Conservation (phyloP, 2,888 invertebrate genomes). For the Balanococcus diminutus region DNA sequence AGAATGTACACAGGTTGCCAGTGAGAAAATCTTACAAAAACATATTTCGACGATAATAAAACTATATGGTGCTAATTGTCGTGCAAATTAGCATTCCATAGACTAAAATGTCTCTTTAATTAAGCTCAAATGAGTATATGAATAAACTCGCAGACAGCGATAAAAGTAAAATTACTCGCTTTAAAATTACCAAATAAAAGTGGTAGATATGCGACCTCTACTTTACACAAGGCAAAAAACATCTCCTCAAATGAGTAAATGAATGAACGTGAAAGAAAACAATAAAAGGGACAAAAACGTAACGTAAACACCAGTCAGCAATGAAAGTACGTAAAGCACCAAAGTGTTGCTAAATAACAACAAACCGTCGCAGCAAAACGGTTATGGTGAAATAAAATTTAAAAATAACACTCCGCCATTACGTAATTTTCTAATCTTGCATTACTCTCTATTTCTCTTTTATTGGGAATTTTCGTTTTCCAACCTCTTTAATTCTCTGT, state of each 20-base stretch:
- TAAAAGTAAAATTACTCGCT: slow-evolving; percentile 5
- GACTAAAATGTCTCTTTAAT: not conserved
- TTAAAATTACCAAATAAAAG: slow-evolving; percentile 24
- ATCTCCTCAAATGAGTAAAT: slow-evolving; percentile 15
- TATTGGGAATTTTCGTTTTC: slow-evolving; percentile 15
- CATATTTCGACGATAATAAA: not conserved
- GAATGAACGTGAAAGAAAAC: slow-evolving; percentile 13
- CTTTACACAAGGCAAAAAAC: not conserved
- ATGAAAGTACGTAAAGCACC: slow-evolving; percentile 14
- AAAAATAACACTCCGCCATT: slow-evolving; percentile 12
- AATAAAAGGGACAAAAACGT: not conserved
- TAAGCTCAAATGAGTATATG: not conserved
- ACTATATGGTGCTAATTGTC: not conserved
- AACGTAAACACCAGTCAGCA: slow-evolving; percentile 9
- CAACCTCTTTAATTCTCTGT: slow-evolving; percentile 1
- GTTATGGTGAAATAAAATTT: slow-evolving; percentile 20
- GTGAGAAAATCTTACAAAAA: not conserved
- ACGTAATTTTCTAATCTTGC: slow-evolving; percentile 13
- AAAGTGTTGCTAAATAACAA: slow-evolving; percentile 15
- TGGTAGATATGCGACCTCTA: too few species aligned
- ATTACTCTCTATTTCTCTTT: slow-evolving; percentile 28
- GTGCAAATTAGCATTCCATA: not conserved
- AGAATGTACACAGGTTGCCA: too few species aligned
- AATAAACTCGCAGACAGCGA: not conserved
- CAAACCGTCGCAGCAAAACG: not conserved